Evolutionary conservation across 2,113 vertebrate genomes (phyloP).

Genomic region (Puffinus mauretanicus): DNA sequence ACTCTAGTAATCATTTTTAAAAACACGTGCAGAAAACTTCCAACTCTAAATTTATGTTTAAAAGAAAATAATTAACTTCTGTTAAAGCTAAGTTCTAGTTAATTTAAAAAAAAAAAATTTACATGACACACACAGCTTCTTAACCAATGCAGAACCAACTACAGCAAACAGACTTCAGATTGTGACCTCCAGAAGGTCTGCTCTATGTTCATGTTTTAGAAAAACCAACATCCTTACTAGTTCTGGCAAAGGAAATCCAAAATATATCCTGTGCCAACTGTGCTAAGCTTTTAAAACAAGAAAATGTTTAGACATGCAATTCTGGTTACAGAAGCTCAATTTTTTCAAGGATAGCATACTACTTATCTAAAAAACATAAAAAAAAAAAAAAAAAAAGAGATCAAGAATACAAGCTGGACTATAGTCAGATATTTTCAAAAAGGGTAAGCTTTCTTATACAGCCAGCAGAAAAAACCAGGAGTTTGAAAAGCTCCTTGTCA

Average conservation of each 20-base stretch:
- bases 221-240: neutral
- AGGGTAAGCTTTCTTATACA: neutral
- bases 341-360: neutral
- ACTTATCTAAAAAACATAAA: fast-evolving
- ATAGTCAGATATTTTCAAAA: neutral
- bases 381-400: neutral
- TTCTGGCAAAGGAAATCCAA: neutral
- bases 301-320: neutral
- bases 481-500: neutral
- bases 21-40: neutral
- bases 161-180: neutral
- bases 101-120: neutral
- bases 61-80: neutral
- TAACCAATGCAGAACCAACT: neutral
- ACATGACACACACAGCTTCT: neutral
- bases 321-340: neutral
- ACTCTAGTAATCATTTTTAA: neutral
- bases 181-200: neutral
- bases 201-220: neutral
- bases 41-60: neutral
- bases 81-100: neutral
- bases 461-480: neutral
- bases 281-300: neutral
- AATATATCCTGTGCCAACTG: neutral
- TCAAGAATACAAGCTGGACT: neutral